Conservation (phyloP, 2,797 vertebrate species). For the Smutsia gigantea region DNA sequence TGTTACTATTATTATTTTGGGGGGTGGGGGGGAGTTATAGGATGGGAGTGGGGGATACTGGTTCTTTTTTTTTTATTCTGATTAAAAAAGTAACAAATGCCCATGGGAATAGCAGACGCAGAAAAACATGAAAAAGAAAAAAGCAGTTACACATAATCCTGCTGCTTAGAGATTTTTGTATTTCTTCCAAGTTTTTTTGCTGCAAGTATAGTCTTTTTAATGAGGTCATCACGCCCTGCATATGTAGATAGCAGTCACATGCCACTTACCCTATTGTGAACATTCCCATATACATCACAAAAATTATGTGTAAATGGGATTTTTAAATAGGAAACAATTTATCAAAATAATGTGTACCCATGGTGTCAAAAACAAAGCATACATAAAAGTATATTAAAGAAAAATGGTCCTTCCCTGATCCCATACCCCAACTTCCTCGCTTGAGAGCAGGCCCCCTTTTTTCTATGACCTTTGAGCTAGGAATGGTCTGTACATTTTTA, state of each 20-base stretch:
- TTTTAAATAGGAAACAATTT: neutral
- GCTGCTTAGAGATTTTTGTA: neutral
- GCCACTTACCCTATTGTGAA: neutral
- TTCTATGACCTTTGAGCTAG: neutral
- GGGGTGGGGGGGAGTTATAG: too few species aligned
- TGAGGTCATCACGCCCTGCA: neutral
- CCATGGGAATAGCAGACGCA: neutral
- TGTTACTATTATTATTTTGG: too few species aligned
- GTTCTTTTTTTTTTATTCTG: neutral
- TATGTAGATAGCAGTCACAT: fast-evolving
- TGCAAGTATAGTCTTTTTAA: neutral
- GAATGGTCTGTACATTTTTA: neutral
- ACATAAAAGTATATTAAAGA: too few species aligned
- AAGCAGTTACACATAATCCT: neutral
- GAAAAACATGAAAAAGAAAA: neutral
- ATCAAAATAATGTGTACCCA: neutral
- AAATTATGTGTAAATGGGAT: neutral
- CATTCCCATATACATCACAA: neutral
- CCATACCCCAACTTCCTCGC: neutral
- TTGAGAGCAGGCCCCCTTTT: neutral
- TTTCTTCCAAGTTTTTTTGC: neutral
- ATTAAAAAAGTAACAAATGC: neutral
- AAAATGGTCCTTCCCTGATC: neutral
- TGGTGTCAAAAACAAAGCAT: neutral
- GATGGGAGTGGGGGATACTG: neutral